Base-by-base conservation (phyloP, 2,888 invertebrate genomes). In the Phanerotoma sp. region DNA sequence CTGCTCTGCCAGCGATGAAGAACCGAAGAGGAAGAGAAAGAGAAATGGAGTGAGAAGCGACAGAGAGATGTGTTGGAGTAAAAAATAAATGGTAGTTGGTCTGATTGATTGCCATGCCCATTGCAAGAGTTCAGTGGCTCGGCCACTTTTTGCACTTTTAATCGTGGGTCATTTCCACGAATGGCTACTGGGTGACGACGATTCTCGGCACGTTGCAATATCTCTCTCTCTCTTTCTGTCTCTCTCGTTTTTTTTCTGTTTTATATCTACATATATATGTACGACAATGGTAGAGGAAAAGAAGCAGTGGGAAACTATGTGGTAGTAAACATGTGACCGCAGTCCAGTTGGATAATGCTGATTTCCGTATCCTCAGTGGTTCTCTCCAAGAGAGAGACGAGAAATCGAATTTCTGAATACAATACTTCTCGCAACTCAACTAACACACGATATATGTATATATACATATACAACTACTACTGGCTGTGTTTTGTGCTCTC, bases 111-210 rank as follows among this genome's bases (percentile, higher is more conserved):
- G 65, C 62, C 58, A 54, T 50, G 42, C 61, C 54, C 51, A 20
- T 25, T 38, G 30, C 38, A 41, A 48, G 48, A 20, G 16, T 44
- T 22, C 49, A 53, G 40, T 48, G 47, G 57, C 37, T 47, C 33
- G 49, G 45, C n/a, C 45, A 56, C 52, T 60, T 62, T 59, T 51
- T 58, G 49, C 32, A 33, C 51, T 58, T 52, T 64, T 64, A 63
- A 65, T 66, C 61, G 64, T 54, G 55, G 58, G 65, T 65, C 62
- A 68, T 67, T 67, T 67, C 61, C 65, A 65, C 63, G 30, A 25
- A 44, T 30, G 44, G 30, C 50, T 41, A 42, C 20, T 49, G 45
- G 49, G 38, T 25, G 25, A 25, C 25, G 25, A 25, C 25, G 25
- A 25, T 25, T 25, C 25, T 25, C 25, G 25, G 25, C 25, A 25